phyloP scores from a whole-genome alignment of 2,797 vertebrate genomes.

The Rhynchonycteris naso region DNA sequence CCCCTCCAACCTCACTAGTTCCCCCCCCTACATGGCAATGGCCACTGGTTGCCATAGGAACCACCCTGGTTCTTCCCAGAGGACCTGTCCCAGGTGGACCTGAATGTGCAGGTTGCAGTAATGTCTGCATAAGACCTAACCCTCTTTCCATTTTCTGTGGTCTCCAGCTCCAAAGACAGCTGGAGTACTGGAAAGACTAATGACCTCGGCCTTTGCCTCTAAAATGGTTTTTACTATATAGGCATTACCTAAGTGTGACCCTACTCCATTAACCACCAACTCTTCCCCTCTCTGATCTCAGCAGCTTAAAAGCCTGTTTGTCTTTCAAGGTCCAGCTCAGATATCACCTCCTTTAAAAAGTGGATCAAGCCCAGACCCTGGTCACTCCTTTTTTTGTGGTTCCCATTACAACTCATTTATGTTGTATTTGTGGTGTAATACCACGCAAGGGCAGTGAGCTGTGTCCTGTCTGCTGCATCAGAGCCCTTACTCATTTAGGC shows the following conservation, averaged over 20 bases:
- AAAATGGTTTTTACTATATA: neutral
- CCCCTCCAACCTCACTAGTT: neutral
- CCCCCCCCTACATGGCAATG: neutral
- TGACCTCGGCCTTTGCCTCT: neutral
- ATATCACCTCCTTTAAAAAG: neutral
- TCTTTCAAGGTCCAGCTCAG: conserved; percentile 33
- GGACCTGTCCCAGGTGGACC: neutral
- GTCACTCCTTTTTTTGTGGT: neutral
- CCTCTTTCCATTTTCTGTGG: neutral
- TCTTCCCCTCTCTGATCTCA: neutral
- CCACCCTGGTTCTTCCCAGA: neutral
- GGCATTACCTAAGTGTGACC: neutral
- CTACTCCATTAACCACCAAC: neutral
- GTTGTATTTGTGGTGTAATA: neutral
- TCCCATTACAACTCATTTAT: neutral
- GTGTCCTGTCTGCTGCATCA: neutral
- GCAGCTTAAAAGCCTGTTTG: conserved; percentile 33
- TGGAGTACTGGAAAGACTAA: neutral
- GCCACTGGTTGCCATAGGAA: conserved; percentile 7
- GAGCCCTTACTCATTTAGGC: neutral
- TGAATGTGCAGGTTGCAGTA: neutral
- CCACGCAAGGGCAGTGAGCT: neutral
- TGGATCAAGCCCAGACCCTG: neutral
- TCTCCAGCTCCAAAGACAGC: neutral
- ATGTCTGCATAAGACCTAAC: neutral